Evolutionary conservation across 2,797 vertebrate species (phyloP).

Genomic region (Allobates femoralis): DNA sequence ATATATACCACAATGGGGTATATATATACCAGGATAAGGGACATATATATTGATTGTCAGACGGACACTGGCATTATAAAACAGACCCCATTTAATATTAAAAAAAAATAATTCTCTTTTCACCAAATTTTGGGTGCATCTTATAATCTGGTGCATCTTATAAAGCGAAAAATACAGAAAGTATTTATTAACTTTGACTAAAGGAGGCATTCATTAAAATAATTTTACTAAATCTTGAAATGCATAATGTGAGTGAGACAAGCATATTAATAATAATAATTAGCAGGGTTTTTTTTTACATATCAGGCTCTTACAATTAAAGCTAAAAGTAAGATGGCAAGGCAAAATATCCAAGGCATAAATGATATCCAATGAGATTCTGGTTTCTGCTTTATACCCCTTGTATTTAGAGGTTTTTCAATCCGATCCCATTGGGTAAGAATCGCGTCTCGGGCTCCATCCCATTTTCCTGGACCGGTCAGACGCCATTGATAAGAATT

Average conservation of each 20-base stretch:
- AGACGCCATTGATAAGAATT: constrained; percentile 87
- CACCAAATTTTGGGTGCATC: too few species aligned
- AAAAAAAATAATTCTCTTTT: too few species aligned
- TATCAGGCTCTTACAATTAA: constrained; percentile 18
- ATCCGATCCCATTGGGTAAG: constrained; percentile 85
- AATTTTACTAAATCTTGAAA: too few species aligned
- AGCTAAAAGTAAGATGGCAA: constrained; percentile 10
- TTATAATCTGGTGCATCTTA: too few species aligned
- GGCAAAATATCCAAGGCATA: constrained; percentile 28
- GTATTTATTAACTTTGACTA: too few species aligned
- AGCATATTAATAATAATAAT: constrained; percentile 7
- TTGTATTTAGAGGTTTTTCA: constrained; percentile 79
- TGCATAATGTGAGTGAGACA: not conserved
- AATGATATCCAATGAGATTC: rapidly evolving
- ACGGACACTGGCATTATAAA: too few species aligned
- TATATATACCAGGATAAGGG: too few species aligned
- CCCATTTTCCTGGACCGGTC: constrained; percentile 82
- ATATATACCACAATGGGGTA: too few species aligned
- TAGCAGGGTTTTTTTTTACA: not conserved
- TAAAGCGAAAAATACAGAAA: too few species aligned
- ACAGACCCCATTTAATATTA: too few species aligned
- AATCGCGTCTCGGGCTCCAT: constrained; percentile 83
- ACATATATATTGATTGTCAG: too few species aligned
- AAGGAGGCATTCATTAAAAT: too few species aligned
- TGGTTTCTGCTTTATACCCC: constrained; percentile 62